Base-by-base conservation (phyloP, 1,140 invertebrate genomes). In the Chironomus striatipennis region DNA sequence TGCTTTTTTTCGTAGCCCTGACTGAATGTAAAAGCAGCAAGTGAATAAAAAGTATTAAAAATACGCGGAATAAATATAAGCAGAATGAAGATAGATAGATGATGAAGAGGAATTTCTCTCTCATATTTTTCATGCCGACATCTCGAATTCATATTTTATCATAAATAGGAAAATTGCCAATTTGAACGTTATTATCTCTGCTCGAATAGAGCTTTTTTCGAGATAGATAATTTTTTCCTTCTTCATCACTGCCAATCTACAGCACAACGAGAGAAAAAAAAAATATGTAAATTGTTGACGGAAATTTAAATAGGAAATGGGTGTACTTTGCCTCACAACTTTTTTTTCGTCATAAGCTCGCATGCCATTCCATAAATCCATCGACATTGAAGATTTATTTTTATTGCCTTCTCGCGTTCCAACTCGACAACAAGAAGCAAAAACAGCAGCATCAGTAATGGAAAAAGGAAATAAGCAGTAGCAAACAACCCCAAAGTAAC, bases 101-200 rank as follows among this genome's bases (percentile, higher is more conserved):
- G 43, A 43, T 12, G 47, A 57, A 57, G 47, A 15, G n/a, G 47
- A 57, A 57, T n/a, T 12, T 47, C 15, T 47, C 43, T n/a, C n/a
- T n/a, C n/a, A n/a, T n/a, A 47, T 47, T 57, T 57, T 57, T 57
- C 47, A 57, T 57, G 47, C 47, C 47, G 47, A 15, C 65, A 70
- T 70, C 65, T 70, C 65, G 17, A 70, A 70, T 70, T 70, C 65
- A 70, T 70, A 70, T 70, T 70, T 70, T 70, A 70, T 70, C 17
- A 70, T 70, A 70, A 70, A 70, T 70, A 70, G 65, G 65, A 70
- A 70, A 70, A 70, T 70, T 70, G 65, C 17, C 65, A 70, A 70
- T 70, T 70, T 70, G 18, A 70, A 18, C 65, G 65, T 70, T 70
- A 70, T 70, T 70, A 87, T 85, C 73, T 73, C 24, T 73, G 73